Evolutionary conservation across 2,113 vertebrate species (phyloP).

Genomic region (Oreochromis spilurus): DNA sequence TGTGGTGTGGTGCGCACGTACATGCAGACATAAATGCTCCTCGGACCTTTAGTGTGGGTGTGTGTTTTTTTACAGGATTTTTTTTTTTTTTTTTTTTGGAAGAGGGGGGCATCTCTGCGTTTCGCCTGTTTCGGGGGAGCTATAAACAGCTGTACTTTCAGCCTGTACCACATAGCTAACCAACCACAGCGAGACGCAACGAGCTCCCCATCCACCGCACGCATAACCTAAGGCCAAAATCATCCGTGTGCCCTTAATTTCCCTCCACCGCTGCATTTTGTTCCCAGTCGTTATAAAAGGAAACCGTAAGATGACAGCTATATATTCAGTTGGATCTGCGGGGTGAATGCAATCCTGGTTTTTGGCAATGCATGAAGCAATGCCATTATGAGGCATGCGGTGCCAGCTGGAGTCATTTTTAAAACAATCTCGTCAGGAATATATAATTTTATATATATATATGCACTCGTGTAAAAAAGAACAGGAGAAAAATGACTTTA

Average conservation of each 20-base stretch:
- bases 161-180: conserved; percentile 48
- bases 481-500: neutral
- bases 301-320: conserved; percentile 41
- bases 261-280: conserved; percentile 33
- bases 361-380: conserved; percentile 35
- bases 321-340: neutral
- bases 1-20: conserved; percentile 42
- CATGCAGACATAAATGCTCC: conserved; percentile 22
- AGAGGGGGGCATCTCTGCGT: conserved; percentile 16
- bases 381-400: conserved; percentile 21
- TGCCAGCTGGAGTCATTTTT: conserved; percentile 51
- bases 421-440: conserved; percentile 31
- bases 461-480: neutral
- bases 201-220: conserved; percentile 22
- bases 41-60: neutral
- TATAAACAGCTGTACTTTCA: conserved; percentile 50
- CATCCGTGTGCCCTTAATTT: conserved; percentile 54
- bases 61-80: conserved; percentile 33
- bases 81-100: neutral
- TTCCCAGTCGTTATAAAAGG: conserved; percentile 41
- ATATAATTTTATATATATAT: conserved; percentile 29
- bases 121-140: conserved; percentile 30
- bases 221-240: conserved; percentile 48
- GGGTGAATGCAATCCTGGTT: conserved; percentile 29
- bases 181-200: conserved; percentile 49